These are phyloP conservation scores for Collichthys lucidus DNA, from an alignment of 2,113 vertebrate species.

Conservation along the genomic window DNA sequence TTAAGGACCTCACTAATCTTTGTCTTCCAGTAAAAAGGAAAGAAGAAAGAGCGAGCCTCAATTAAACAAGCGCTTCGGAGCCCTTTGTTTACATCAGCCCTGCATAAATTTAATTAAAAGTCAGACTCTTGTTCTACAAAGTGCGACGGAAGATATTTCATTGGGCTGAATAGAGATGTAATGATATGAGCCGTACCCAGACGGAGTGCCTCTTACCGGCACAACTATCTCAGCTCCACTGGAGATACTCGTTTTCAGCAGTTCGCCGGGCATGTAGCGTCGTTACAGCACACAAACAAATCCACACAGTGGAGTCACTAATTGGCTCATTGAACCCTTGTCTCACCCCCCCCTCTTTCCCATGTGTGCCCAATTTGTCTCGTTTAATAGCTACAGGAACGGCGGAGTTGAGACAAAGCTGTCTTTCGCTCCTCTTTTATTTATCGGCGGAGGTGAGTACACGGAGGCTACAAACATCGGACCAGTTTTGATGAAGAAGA, in stretches of 20 bases:
- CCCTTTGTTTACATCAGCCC: conserved; percentile 37
- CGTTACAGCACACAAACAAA: conserved; percentile 35
- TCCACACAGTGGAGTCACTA: conserved; percentile 44
- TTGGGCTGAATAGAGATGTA: conserved; percentile 24
- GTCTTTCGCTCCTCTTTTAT: conserved; percentile 70
- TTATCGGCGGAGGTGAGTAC: conserved; percentile 64
- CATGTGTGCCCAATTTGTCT: conserved; percentile 70
- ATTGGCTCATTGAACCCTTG: conserved; percentile 68
- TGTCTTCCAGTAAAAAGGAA: conserved; percentile 31
- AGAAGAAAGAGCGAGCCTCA: conserved; percentile 25
- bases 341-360: conserved; percentile 55
- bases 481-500: conserved; percentile 44
- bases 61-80: conserved; percentile 61
- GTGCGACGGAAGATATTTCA: conserved; percentile 4
- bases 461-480: conserved; percentile 64
- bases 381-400: conserved; percentile 73
- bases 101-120: conserved; percentile 48
- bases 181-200: conserved; percentile 42
- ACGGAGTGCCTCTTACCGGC: conserved; percentile 30
- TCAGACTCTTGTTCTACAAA: conserved; percentile 19
- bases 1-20: conserved; percentile 32
- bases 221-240: conserved; percentile 45
- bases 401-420: conserved; percentile 67
- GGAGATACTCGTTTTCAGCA: conserved; percentile 32
- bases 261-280: conserved; percentile 22